phyloP scores from a whole-genome alignment of 2,888 invertebrate species.

The Craniophora ligustri region DNA sequence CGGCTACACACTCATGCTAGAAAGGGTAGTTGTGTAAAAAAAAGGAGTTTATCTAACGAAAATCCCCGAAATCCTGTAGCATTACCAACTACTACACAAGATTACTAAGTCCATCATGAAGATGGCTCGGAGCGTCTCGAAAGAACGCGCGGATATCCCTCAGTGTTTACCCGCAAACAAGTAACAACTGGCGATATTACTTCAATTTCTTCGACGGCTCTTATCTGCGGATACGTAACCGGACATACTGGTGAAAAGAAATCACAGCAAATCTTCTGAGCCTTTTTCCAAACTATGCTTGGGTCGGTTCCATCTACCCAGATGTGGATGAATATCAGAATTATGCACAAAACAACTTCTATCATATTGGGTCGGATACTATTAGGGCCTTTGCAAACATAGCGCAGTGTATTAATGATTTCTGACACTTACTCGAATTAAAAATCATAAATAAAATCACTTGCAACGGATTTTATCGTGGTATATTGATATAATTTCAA shows the following conservation, averaged over 20 bases:
- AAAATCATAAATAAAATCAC: too few species aligned
- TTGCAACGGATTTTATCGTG: too few species aligned
- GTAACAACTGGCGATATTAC: conserved; percentile 74
- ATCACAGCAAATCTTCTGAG: conserved; percentile 11
- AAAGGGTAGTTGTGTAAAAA: conserved; percentile 47
- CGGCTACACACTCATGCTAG: conserved; percentile 29
- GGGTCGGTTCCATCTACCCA: too few species aligned
- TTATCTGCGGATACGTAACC: conserved; percentile 66
- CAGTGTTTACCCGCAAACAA: conserved; percentile 72
- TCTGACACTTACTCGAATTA: too few species aligned
- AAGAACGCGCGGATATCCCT: conserved; percentile 55
- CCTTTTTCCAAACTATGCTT: not conserved
- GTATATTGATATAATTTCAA: too few species aligned
- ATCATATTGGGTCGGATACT: too few species aligned
- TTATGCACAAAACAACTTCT: too few species aligned
- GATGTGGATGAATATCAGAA: too few species aligned
- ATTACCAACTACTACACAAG: conserved; percentile 62
- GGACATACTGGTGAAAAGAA: conserved; percentile 49
- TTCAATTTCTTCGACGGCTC: conserved; percentile 75
- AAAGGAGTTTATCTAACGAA: conserved; percentile 56
- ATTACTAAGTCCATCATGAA: conserved; percentile 71
- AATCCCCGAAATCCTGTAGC: conserved; percentile 50
- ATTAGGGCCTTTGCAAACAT: too few species aligned
- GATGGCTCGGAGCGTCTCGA: conserved; percentile 57
- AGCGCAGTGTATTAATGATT: too few species aligned